Evolutionary conservation across 2,797 vertebrate genomes (phyloP).

Genomic region (Tachyglossus aculeatus): DNA sequence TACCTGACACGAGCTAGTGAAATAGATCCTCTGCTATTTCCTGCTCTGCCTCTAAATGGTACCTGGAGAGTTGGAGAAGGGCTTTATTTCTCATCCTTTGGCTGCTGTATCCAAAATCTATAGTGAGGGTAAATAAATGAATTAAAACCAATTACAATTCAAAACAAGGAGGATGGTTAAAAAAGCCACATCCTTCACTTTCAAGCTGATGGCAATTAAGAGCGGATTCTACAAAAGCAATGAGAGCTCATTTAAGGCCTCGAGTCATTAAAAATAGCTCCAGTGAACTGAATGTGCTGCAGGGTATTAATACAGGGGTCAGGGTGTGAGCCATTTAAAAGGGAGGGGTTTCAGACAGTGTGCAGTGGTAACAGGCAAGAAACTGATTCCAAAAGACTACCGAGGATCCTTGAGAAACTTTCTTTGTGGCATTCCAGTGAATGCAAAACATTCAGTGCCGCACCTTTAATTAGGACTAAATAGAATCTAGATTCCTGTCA

Average conservation of each 20-base stretch:
- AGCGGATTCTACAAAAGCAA: conserved; percentile 22
- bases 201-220: neutral
- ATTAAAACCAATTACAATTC: neutral
- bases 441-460: too few relatives aligned
- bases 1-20: neutral
- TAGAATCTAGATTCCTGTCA: too few relatives aligned
- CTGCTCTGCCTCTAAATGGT: neutral
- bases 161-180: neutral
- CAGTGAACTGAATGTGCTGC: conserved; percentile 30
- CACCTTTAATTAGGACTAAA: too few relatives aligned
- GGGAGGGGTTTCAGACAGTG: too few relatives aligned
- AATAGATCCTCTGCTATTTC: neutral
- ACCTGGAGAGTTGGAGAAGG: neutral
- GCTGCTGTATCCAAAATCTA: neutral
- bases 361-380: too few relatives aligned
- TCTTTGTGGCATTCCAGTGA: too few relatives aligned
- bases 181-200: neutral
- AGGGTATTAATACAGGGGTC: conserved; percentile 60
- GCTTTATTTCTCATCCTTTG: neutral
- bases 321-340: neutral
- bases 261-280: neutral
- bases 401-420: too few relatives aligned
- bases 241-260: conserved; percentile 45
- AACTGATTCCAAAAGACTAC: too few relatives aligned
- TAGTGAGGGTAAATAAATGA: neutral